Evolutionary conservation across 2,888 invertebrate species (phyloP), one percentile per base, ranked within the genome.

Genomic region (Trachelus stipa): DNA sequence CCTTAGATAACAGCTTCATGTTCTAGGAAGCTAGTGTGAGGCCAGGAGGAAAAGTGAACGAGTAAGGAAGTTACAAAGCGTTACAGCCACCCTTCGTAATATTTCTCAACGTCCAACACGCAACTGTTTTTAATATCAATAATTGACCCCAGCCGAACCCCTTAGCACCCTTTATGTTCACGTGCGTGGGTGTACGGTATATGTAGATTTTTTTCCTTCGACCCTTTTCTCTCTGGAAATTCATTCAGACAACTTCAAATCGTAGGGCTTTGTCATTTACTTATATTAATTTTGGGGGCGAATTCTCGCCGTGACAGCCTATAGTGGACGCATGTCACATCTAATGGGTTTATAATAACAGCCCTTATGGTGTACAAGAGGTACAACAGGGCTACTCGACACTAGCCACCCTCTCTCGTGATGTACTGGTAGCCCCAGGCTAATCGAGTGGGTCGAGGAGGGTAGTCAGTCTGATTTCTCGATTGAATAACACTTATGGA

Each of bases 301-400:
- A 9, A 23, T 23, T 56, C 23, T 23, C 9, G 2, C 9, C 56
- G 9, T 23, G 56, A 56, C 56, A 56, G 23, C 56, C 56, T 56
- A 23, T 56, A 56, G 56, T 56, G 23, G 23, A 56, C 56, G 23
- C 23, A 75, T 71, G 77, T 77, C 77, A 77, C 69, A 11, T 75
- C 71, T 77, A 77, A 77, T 75, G 77, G 40, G 37, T 34, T 77
- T 77, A 68, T 77, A 77, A 77, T 77, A 75, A 77, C 71, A 77
- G 75, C 68, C 34, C 71, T 71, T 23, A 56, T 23, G 56, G 9
- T 1, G 9, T 2, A 15, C 1, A 0, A 56, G 56, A 23, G 56
- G 56, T 56, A 23, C 9, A 56, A 56, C 6, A 56, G 56, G 23
- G 15, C 9, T 56, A 23, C 56, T 56, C 56, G 23, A 56, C 23